Evolutionary conservation across 1,140 invertebrate genomes (phyloP), one percentile per base, ranked within the genome.

Genomic region (Cheumatopsyche charites): DNA sequence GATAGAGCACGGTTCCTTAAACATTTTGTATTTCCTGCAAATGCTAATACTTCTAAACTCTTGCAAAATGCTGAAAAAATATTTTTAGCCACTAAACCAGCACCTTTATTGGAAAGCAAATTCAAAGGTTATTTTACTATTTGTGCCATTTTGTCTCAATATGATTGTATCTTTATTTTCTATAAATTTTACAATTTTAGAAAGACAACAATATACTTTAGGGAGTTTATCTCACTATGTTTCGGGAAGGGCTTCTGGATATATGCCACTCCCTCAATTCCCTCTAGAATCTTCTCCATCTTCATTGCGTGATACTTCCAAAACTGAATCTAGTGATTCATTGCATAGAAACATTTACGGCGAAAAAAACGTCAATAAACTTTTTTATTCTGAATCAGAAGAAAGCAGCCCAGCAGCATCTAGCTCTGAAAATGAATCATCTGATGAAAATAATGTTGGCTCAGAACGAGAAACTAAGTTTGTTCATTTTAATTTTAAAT

Each of bases 171-270:
- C 9, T 36, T 36, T 36, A 36, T 36, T 36, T 4, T 9, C 3
- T 36, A 9, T 36, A 36, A 41, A 36, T 68, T 68, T 55, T 1
- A 62, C 17, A 7, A 52, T 76, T 79, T 21, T 81, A 89, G 94
- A 94, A 75, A 86, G 91, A 13, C 91, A 95, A 76, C 89, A 92
- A 73, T 98, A 92, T 80, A 97, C 98, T 78, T 83, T 99, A 71
- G 97, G 97, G 0, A 96, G 96, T 6, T 83, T 99, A 23, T 98
- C 97, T 0, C 97, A 98, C 84, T 95, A 97, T 79, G 86, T 99
- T 25, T 96, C 98, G 76, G 88, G 89, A 76, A 85, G 90, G 62
- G 93, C 95, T 0, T 85, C 82, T 43, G 96, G 95, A 5, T 99
- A 99, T 82, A 89, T 92, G 67, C 90, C 96, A 69, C 84, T 99